Evolutionary conservation across 2,797 vertebrate genomes (phyloP).

Genomic region (Pseudocheirus occidentalis): DNA sequence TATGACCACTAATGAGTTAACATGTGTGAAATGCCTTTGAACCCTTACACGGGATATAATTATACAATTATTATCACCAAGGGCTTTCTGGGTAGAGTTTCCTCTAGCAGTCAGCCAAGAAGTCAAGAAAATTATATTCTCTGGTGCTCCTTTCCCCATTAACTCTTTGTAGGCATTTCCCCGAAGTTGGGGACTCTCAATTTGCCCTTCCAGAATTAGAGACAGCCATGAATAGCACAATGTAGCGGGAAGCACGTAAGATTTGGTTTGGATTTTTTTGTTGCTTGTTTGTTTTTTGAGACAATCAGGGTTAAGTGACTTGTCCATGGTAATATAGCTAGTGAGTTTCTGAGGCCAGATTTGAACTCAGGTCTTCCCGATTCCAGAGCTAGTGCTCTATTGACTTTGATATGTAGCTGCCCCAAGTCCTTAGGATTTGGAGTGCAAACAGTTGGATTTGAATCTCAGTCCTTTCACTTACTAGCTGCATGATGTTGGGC

Average conservation of each 20-base stretch:
- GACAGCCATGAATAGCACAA: not conserved
- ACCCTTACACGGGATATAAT: conserved; percentile 55
- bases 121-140: conserved; percentile 84
- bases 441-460: not conserved
- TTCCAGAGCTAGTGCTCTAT: not conserved
- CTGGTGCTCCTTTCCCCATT: conserved; percentile 79
- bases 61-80: conserved; percentile 66
- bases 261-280: not conserved
- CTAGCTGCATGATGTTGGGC: not conserved
- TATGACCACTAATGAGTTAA: conserved; percentile 48
- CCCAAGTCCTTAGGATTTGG: not conserved
- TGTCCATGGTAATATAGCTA: not conserved
- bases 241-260: not conserved
- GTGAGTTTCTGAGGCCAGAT: not conserved
- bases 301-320: not conserved
- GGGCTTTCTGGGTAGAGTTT: conserved; percentile 81
- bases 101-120: conserved; percentile 81
- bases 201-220: not conserved
- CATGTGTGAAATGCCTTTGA: not conserved
- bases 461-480: not conserved
- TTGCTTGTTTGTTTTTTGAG: not conserved
- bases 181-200: not conserved
- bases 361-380: not conserved
- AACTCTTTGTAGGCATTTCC: conserved; percentile 78
- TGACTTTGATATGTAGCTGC: not conserved